These are phyloP conservation scores for Orbicella faveolata DNA, from an alignment of 64 coral and sea anemone genomes.

Conservation along the genomic window DNA sequence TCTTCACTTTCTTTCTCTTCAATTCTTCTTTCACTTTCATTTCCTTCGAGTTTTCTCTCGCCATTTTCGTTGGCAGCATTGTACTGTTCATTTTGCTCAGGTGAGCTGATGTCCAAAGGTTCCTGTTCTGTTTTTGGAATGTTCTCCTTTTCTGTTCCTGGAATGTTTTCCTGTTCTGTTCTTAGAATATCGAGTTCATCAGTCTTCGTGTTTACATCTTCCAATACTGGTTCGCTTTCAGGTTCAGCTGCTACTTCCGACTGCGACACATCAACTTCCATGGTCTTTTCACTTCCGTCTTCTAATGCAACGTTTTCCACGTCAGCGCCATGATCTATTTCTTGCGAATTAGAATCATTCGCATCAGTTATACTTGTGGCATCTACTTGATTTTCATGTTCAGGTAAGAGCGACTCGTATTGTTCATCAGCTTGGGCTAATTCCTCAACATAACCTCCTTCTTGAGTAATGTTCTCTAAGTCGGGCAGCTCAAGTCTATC, in stretches of 20 bases:
- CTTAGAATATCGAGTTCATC: neutral
- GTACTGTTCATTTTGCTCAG: neutral
- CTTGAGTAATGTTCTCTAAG: neutral
- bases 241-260: neutral
- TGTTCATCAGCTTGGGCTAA: neutral
- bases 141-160: neutral
- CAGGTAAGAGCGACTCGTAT: neutral
- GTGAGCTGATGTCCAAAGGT: neutral
- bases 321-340: neutral
- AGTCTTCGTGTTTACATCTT: neutral
- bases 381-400: neutral
- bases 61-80: neutral
- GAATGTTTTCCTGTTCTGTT: neutral
- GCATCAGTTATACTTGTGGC: neutral
- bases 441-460: neutral
- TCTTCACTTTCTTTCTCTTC: neutral
- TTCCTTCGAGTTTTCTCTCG: neutral
- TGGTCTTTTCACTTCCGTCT: neutral
- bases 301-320: neutral
- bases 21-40: neutral
- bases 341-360: neutral
- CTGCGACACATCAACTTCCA: neutral
- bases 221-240: neutral
- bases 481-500: conserved; percentile 25
- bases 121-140: neutral